Evolutionary conservation across 2,888 invertebrate genomes (phyloP).

Genomic region (Caenorhabditis afra): DNA sequence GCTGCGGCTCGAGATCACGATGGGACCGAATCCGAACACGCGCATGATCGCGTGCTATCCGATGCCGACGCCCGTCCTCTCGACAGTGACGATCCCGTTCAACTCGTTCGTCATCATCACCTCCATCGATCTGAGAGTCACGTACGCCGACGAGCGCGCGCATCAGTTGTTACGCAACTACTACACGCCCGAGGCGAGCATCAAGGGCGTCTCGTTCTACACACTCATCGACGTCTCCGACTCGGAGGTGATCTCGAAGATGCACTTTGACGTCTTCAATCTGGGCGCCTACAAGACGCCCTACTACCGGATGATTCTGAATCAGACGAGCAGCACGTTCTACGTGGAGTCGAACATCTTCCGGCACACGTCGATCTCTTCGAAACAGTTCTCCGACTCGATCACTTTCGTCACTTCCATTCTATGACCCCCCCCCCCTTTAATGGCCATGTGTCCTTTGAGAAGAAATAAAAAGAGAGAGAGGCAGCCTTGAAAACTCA

Average conservation of each 20-base stretch:
- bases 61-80: constrained; percentile 62
- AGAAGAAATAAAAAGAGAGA: neutral
- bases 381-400: constrained; percentile 57
- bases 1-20: constrained; percentile 60
- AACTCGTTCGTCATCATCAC: constrained; percentile 64
- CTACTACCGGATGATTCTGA: constrained; percentile 62
- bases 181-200: constrained; percentile 13
- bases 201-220: constrained; percentile 62
- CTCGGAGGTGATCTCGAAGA: constrained; percentile 52
- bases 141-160: constrained; percentile 60
- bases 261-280: constrained; percentile 55
- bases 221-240: constrained; percentile 58
- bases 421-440: constrained; percentile 38
- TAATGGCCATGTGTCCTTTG: neutral
- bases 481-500: constrained; percentile 53
- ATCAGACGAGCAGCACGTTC: constrained; percentile 43
- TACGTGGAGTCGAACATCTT: constrained; percentile 63
- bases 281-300: constrained; percentile 66
- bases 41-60: constrained; percentile 62
- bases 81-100: constrained; percentile 59
- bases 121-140: constrained; percentile 55
- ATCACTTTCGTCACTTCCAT: constrained; percentile 58
- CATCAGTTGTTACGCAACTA: constrained; percentile 33
- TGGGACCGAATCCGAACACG: constrained; percentile 35
- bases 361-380: constrained; percentile 51